Evolutionary conservation across 1,140 invertebrate genomes (phyloP), one percentile per base, ranked within the genome.

Genomic region (Periplaneta americana): DNA sequence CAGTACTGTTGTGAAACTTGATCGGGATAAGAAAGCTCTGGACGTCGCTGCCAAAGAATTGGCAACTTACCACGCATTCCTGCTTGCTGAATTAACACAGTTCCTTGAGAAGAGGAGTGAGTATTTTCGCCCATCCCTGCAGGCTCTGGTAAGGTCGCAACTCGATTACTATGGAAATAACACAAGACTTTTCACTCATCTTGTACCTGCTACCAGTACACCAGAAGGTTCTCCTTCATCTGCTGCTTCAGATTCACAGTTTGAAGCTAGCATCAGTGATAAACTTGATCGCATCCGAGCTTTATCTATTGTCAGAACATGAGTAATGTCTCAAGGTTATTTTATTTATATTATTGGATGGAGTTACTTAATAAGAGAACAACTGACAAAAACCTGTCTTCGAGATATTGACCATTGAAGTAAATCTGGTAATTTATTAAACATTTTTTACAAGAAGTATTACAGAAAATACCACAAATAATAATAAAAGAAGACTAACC

Each of bases 141-240:
- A 89, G 75, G 88, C 89, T 33, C 81, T 90, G 4, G 88, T 90
- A 11, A 86, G 88, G 84, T 87, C 88, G 83, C 88, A 90, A 75
- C 83, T 89, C 34, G 87, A 89, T 82, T 89, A 89, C 83, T 89
- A 89, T 82, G 88, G 88, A 2, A 87, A 86, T 75, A 86, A 86
- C n/a, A 89, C 86, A 4, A 86, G 86, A 82, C 83, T 89, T 35
- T 90, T 89, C 74, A 88, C 86, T 9, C 85, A 89, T n/a, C 83
- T 89, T 13, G 87, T 88, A 85, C 85, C 85, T 15, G 35, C 79
- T 57, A 66, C 85, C n/a, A 86, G 84, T 79, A 66, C 78, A 34
- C 83, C 74, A 1, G 84, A 83, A 82, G 34, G 37, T n/a, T 87
- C 86, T 22, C 83, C 85, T 10, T 84, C 82, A 0, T 85, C 83